Percentiles rank a stretch among this genome's conserved stretches.
Evolutionary conservation across 2,888 invertebrate genomes (phyloP).

Genomic region (Latrodectus hesperus): DNA sequence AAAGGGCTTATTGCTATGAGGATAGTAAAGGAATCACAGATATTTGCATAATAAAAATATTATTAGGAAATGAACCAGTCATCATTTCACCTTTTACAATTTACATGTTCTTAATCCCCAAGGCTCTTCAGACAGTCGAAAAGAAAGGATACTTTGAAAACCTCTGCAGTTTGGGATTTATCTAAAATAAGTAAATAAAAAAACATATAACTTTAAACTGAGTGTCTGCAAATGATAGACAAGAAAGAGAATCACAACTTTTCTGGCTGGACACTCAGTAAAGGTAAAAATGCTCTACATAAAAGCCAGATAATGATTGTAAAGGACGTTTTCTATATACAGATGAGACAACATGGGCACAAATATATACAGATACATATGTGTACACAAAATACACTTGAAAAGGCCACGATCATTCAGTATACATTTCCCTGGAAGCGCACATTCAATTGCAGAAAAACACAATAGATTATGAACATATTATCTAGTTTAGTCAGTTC

Average conservation of each 20-base stretch:
- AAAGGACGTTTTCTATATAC: conserved; percentile 76
- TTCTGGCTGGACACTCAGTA: conserved; percentile 52
- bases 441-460: conserved; percentile 13
- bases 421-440: conserved; percentile 35
- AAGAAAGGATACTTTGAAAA: conserved; percentile 35
- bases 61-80: too few relatives aligned
- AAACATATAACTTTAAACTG: conserved; percentile 7
- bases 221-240: conserved; percentile 43
- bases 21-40: too few relatives aligned
- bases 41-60: too few relatives aligned
- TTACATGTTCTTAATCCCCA: too few relatives aligned
- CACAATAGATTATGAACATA: neutral
- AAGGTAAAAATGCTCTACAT: conserved; percentile 96
- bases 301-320: conserved; percentile 94
- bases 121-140: neutral
- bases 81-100: too few relatives aligned
- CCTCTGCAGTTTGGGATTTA: conserved; percentile 54
- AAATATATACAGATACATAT: conserved; percentile 64
- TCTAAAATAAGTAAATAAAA: conserved; percentile 40
- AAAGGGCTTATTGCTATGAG: too few relatives aligned
- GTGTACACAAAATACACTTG: conserved; percentile 46
- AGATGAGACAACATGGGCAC: conserved; percentile 54
- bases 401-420: conserved; percentile 47
- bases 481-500: too few relatives aligned
- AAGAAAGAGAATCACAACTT: conserved; percentile 53